These are phyloP conservation scores for Pantherophis vulpinus DNA, from an alignment of 2,797 vertebrate species.

Conservation along the genomic window DNA sequence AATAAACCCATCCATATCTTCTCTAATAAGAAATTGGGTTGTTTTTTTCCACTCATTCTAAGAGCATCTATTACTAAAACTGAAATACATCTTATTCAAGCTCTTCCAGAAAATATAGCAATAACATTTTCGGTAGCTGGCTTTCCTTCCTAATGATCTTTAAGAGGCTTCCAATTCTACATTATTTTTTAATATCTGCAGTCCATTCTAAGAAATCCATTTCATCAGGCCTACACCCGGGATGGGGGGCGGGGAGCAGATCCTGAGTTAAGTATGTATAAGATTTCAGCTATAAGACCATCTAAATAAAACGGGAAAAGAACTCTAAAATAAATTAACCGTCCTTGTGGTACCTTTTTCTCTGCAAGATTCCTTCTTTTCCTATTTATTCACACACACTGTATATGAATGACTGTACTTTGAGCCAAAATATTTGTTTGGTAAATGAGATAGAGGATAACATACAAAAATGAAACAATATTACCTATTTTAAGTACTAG, in stretches of 20 bases:
- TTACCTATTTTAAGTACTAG: conserved; percentile 6
- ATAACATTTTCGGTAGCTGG: neutral
- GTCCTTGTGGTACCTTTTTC: neutral
- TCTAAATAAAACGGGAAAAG: neutral
- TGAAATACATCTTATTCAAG: neutral
- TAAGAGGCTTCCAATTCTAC: neutral
- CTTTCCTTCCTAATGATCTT: neutral
- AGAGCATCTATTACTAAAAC: conserved; percentile 26
- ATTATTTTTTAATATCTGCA: neutral
- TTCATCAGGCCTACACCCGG: neutral
- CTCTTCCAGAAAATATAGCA: neutral
- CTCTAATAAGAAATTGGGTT: neutral
- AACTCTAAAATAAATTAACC: conserved; percentile 23
- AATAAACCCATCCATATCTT: neutral
- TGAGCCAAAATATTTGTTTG: conserved; percentile 1
- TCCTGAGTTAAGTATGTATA: neutral
- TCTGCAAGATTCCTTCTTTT: conserved; percentile 26
- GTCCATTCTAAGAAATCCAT: neutral
- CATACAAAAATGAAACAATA: neutral
- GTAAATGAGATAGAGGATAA: neutral
- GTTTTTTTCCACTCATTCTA: neutral
- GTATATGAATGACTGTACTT: neutral
- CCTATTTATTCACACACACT: conserved; percentile 27
- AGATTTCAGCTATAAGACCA: neutral
- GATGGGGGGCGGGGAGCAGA: too few species aligned